These are phyloP conservation scores for Vanessa atalanta DNA, from an alignment of 1,140 invertebrate genomes.

Conservation along the genomic window DNA sequence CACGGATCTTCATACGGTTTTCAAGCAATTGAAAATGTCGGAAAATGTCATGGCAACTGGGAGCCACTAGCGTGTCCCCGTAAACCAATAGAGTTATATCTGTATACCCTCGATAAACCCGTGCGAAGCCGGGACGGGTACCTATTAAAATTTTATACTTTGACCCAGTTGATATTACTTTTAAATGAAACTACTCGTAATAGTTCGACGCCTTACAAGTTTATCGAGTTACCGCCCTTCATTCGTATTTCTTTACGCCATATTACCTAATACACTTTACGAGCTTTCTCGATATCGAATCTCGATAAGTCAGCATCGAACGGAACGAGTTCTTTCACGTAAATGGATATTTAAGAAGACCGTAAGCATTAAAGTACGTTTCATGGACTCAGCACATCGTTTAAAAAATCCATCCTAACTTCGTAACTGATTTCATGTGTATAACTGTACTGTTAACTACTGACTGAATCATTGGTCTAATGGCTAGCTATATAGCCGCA, in stretches of 20 bases:
- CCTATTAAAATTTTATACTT: background rate
- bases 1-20: too few relatives aligned
- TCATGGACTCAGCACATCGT: background rate
- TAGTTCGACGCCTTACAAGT: background rate
- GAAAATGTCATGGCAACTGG: too few relatives aligned
- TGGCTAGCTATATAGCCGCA: too few relatives aligned
- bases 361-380: background rate
- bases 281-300: constrained; percentile 23
- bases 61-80: too few relatives aligned
- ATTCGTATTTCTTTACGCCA: constrained; percentile 25
- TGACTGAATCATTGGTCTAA: too few relatives aligned
- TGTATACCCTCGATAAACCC: too few relatives aligned
- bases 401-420: background rate
- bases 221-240: constrained; percentile 21
- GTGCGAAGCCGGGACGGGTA: too few relatives aligned
- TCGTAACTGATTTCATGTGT: too few relatives aligned
- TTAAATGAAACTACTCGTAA: background rate
- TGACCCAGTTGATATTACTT: background rate
- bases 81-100: too few relatives aligned
- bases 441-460: too few relatives aligned
- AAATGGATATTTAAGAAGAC: background rate
- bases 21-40: too few relatives aligned
- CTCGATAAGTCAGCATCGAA: background rate
- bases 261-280: constrained; percentile 21
- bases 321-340: background rate